Base-by-base conservation (phyloP, 2,797 vertebrate genomes). In the Sebastes jordani region DNA sequence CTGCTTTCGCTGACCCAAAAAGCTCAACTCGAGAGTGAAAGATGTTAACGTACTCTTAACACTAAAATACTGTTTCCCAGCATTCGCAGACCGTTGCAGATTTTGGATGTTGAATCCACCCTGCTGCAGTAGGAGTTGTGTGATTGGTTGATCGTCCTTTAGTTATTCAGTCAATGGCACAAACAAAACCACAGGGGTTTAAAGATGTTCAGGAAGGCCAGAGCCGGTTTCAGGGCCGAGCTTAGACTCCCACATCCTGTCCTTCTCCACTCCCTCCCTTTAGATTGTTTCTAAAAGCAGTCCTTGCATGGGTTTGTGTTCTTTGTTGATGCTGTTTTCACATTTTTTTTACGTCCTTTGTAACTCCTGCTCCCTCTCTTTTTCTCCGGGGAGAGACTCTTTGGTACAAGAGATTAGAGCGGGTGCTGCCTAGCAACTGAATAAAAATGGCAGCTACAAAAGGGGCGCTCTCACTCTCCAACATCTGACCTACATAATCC, bases 401-500 rank as follows among this genome's bases (percentile, higher is more conserved):
- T 94, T 95, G 94, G 91, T 92, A 93, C 92, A 92, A 93, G 93
- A 95, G 94, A 96, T 95, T 95, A 95, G 95, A 95, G 94, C 84
- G 82, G 85, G 80, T 87, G 95, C 95, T 96, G 95, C 95, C 94
- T 96, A 96, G 95, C 95, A 96, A 96, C 95, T 89, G 90, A 95
- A 94, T 94, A 93, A 95, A 95, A 96, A 95, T 95, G 95, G 95
- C 92, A 95, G 93, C 91, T 93, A 93, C 90, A 94, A 95, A 95
- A 93, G 92, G 90, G 91, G 88, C 71, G 86, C 92, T 92, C 92
- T 92, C 90, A 88, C 94, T 93, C 93, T 93, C 91, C 92, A 94
- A 93, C 86, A 85, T 92, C 95, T 96, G 95, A 96, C 96, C 95
- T 95, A 96, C 94, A 96, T 96, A 95, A 95, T 95, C 92, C 92